These are phyloP conservation scores for Cyanistes caeruleus DNA, from an alignment of 2,113 vertebrate species.

Conservation along the genomic window DNA sequence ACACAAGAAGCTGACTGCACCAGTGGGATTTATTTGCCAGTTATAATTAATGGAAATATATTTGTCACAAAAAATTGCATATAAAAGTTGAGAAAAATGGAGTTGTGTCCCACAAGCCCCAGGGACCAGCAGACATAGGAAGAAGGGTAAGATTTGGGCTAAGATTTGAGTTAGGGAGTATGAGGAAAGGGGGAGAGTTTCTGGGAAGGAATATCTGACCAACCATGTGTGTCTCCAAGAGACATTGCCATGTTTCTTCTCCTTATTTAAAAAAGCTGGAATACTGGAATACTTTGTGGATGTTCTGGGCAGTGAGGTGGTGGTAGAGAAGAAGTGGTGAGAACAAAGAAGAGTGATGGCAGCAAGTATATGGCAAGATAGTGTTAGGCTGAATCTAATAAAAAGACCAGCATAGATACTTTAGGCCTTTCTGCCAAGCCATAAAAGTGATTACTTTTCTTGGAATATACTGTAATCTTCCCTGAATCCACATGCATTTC, in stretches of 20 bases:
- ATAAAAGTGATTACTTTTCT: conserved; percentile 9
- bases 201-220: neutral
- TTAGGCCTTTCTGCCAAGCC: conserved; percentile 9
- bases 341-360: neutral
- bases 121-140: neutral
- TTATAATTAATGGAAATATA: neutral
- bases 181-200: neutral
- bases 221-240: neutral
- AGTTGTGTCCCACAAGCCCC: neutral
- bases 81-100: neutral
- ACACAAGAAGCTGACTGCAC: fast-evolving
- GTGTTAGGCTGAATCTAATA: neutral
- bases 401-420: neutral
- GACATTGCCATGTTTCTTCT: neutral
- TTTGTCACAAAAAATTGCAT: neutral
- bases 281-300: neutral
- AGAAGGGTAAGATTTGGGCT: neutral
- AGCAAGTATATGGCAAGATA: neutral
- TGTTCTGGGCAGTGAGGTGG: neutral
- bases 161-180: neutral
- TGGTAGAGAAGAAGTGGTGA: neutral
- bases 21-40: neutral
- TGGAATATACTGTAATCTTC: conserved; percentile 23
- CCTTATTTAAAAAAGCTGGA: neutral
- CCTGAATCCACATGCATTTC: conserved; percentile 6